Conservation (phyloP, 1,140 invertebrate genomes). For the Drosophila kanapiae region DNA sequence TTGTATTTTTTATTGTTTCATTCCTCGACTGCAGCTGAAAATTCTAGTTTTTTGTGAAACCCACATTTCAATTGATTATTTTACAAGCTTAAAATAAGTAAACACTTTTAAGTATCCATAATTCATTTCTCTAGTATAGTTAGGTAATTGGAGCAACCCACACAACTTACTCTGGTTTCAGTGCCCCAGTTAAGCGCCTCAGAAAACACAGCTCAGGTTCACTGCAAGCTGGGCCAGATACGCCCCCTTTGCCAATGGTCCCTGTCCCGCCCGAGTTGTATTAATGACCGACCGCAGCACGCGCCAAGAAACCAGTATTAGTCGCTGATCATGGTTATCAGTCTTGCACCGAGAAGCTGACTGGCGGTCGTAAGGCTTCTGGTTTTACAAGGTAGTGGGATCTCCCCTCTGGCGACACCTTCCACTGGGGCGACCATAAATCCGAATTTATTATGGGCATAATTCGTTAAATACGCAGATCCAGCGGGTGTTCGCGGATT, state of each 20-base stretch:
- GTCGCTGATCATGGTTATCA: conserved; percentile 23
- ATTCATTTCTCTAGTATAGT: background rate
- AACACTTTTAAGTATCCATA: background rate
- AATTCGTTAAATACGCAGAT: conserved; percentile 51
- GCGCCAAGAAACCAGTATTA: conserved; percentile 51
- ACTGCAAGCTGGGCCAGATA: conserved; percentile 48
- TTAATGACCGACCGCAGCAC: conserved; percentile 62
- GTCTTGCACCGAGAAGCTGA: conserved; percentile 1
- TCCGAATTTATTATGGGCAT: conserved; percentile 60
- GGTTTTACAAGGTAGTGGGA: conserved; percentile 25
- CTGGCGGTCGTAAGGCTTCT: conserved; percentile 38
- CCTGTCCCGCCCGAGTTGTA: conserved; percentile 26
- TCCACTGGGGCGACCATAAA: conserved; percentile 29
- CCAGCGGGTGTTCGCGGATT: conserved; percentile 30
- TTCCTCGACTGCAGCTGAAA: background rate
- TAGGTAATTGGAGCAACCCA: conserved; percentile 3
- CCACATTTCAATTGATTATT: background rate
- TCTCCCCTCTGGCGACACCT: conserved; percentile 28
- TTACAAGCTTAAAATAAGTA: background rate
- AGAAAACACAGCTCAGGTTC: background rate
- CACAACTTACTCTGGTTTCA: background rate
- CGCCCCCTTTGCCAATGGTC: conserved; percentile 53
- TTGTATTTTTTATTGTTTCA: background rate
- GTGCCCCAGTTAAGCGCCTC: background rate
- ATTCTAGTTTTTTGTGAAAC: background rate